Evolutionary conservation across 2,888 invertebrate genomes (phyloP).

Genomic region (Ceraclea dissimilis): DNA sequence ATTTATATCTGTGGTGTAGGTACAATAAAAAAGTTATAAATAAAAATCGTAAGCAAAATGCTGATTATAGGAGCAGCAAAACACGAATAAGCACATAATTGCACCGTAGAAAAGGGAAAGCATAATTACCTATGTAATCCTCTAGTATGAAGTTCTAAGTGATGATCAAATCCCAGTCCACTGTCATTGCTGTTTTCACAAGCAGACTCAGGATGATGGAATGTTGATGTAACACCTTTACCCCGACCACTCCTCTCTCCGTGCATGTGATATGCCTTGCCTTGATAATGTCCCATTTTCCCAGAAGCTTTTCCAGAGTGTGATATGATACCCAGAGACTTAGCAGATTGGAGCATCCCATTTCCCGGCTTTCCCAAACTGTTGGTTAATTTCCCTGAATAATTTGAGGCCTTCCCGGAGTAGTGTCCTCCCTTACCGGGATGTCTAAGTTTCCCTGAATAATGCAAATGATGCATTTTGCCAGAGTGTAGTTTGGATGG

Average conservation of each 20-base stretch:
- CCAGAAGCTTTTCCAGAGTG: slow-evolving; percentile 1
- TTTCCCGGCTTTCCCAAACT: neutral
- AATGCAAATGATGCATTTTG: slow-evolving; percentile 38
- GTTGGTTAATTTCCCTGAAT: slow-evolving; percentile 33
- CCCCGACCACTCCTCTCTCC: slow-evolving; percentile 26
- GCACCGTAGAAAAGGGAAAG: no score
- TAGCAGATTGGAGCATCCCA: neutral
- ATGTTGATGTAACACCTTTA: slow-evolving; percentile 33
- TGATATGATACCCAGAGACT: neutral
- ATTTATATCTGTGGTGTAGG: no score
- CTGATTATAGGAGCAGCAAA: no score
- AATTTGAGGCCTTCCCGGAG: slow-evolving; percentile 27
- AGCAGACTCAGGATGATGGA: slow-evolving; percentile 26
- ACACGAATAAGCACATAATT: no score
- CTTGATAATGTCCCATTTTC: neutral
- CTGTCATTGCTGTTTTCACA: slow-evolving; percentile 89
- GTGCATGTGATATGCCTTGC: slow-evolving; percentile 7
- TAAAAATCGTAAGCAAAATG: no score
- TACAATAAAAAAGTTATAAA: no score
- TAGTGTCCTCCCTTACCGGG: slow-evolving; percentile 36
- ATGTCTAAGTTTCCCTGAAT: slow-evolving; percentile 31
- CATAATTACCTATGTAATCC: slow-evolving; percentile 3
- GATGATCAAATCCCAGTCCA: slow-evolving; percentile 76
- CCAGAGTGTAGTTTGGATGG: slow-evolving; percentile 53
- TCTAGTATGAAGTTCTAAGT: slow-evolving; percentile 47